phyloP scores from a whole-genome alignment of 2,888 invertebrate species.

The Agriopis leucophaearia region DNA sequence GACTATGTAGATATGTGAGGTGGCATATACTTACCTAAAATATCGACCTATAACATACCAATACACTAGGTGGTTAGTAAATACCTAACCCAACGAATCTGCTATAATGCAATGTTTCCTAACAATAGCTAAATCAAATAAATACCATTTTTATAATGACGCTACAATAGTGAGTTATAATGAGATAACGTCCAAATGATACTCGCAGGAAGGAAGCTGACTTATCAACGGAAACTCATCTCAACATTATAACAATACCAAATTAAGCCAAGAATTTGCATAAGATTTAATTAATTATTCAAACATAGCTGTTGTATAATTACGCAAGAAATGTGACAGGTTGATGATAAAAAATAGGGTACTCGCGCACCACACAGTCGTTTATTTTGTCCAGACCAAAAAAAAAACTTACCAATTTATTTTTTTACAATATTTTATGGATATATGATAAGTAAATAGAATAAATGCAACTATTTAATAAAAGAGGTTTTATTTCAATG shows the following conservation, averaged over 20 bases:
- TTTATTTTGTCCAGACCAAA: too few relatives aligned
- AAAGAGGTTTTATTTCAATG: not conserved
- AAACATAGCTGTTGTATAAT: conserved; percentile 7
- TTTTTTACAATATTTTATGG: too few relatives aligned
- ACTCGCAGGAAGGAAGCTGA: conserved; percentile 71
- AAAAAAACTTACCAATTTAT: too few relatives aligned
- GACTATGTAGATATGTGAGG: too few relatives aligned
- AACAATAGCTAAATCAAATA: conserved; percentile 22
- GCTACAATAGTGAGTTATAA: conserved; percentile 23
- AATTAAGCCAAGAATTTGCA: conserved; percentile 46
- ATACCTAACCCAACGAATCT: too few relatives aligned
- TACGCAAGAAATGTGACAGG: not conserved
- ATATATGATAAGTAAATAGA: not conserved
- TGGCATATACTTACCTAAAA: too few relatives aligned
- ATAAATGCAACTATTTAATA: not conserved
- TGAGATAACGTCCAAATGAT: conserved; percentile 45
- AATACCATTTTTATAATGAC: conserved; percentile 18
- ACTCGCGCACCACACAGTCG: not conserved
- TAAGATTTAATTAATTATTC: conserved; percentile 22
- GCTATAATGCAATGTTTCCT: not conserved
- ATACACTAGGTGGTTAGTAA: too few relatives aligned
- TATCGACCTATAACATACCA: too few relatives aligned
- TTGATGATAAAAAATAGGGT: not conserved
- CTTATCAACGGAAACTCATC: conserved; percentile 74
- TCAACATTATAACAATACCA: conserved; percentile 47